A percentile compares a stretch with the other conserved stretches of the same genome.
Evolutionary conservation across 2,113 vertebrate genomes (phyloP).

Genomic region (Geothlypis trichas): DNA sequence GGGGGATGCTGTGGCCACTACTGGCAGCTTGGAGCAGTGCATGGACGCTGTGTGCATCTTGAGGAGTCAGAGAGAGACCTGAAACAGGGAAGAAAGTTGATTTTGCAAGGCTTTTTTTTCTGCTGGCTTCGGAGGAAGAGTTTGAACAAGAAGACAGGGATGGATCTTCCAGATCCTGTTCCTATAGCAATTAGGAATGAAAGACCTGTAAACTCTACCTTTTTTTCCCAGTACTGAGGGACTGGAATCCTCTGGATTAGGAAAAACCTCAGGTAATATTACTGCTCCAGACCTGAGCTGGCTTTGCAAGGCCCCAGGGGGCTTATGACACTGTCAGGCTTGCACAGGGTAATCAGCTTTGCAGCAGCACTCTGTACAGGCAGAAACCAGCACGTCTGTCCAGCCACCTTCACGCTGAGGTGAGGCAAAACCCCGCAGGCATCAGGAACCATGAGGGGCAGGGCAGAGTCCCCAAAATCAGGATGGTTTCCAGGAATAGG

Average conservation of each 20-base stretch:
- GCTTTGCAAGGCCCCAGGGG: neutral
- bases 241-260: neutral
- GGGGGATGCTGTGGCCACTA: neutral
- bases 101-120: neutral
- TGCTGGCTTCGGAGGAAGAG: neutral
- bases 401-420: rapidly evolving
- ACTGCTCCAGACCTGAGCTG: neutral
- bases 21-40: neutral
- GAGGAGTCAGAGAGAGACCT: neutral
- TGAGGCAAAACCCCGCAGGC: neutral
- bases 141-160: neutral
- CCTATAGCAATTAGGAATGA: neutral
- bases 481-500: neutral
- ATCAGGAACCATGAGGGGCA: rapidly evolving
- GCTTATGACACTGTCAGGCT: neutral
- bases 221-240: neutral
- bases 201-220: neutral
- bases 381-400: neutral
- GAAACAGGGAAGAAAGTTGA: neutral
- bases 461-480: neutral
- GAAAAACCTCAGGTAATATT: neutral
- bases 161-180: neutral
- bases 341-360: neutral
- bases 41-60: neutral
- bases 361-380: neutral